Evolutionary conservation across 2,797 vertebrate species (phyloP).

Genomic region (Acanthurus tractus): DNA sequence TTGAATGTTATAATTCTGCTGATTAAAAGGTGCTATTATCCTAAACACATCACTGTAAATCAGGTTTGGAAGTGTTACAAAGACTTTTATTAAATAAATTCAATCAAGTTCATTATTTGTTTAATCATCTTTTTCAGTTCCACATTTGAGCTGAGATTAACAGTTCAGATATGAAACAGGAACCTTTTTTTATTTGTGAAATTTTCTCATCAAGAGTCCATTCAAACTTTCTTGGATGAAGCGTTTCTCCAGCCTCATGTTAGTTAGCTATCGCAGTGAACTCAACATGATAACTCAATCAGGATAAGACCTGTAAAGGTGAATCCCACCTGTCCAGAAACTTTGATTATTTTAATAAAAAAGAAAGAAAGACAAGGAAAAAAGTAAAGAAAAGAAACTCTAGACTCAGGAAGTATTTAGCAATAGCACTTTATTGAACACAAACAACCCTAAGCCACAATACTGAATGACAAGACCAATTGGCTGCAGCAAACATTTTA

Average conservation of each 20-base stretch:
- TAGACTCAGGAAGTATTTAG: constrained; percentile 81
- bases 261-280: too few relatives aligned
- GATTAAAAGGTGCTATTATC: not conserved
- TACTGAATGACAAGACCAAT: constrained; percentile 90
- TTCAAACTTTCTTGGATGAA: not conserved
- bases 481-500: constrained; percentile 88
- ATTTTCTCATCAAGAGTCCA: not conserved
- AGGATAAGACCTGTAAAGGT: not conserved
- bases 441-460: constrained; percentile 91
- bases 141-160: not conserved
- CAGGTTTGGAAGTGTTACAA: not conserved
- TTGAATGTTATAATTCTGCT: not conserved
- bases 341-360: not conserved
- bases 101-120: not conserved
- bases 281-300: not conserved
- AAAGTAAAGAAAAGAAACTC: constrained; percentile 39
- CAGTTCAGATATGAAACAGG: not conserved
- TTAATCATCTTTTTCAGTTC: not conserved
- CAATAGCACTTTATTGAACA: constrained; percentile 94
- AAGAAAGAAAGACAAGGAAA: too few relatives aligned
- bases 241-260: not conserved
- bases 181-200: not conserved
- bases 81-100: not conserved
- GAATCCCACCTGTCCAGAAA: not conserved
- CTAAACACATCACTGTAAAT: not conserved